Conservation (phyloP, 2,888 invertebrate species). For the Orthonychiurus folsomi region DNA sequence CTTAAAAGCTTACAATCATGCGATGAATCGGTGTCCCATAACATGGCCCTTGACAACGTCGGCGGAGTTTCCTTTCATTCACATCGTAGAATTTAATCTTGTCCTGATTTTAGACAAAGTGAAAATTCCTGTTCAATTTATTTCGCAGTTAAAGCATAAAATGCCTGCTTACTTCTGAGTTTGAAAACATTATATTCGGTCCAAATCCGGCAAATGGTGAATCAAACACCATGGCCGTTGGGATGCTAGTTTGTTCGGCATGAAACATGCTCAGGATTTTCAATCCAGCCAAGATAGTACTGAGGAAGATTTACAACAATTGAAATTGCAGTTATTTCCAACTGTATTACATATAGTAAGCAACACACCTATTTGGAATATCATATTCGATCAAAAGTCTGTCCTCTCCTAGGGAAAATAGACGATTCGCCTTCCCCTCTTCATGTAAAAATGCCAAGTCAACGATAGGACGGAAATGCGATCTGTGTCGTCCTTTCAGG, state of each 20-base stretch:
- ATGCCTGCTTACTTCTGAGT: background rate
- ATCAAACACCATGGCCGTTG: conserved; percentile 7
- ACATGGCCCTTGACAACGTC: conserved; percentile 22
- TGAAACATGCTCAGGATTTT: background rate
- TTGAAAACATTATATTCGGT: conserved; percentile 1
- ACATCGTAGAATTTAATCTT: conserved; percentile 20
- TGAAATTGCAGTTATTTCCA: conserved; percentile 9
- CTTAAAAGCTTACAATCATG: conserved; percentile 21
- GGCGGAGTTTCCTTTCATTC: conserved; percentile 13
- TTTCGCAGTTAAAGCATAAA: too few relatives aligned
- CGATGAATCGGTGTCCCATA: conserved; percentile 19
- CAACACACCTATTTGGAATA: conserved; percentile 48
- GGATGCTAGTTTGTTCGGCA: conserved; percentile 4
- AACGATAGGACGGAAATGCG: conserved; percentile 54
- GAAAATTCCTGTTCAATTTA: too few relatives aligned
- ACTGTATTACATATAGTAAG: too few relatives aligned
- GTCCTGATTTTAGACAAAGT: conserved; percentile 5
- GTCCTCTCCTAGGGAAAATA: conserved; percentile 55
- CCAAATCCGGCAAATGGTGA: background rate
- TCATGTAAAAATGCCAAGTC: conserved; percentile 51
- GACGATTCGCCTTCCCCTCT: conserved; percentile 44
- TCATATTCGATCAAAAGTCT: conserved; percentile 54
- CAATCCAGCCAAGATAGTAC: background rate
- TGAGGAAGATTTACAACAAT: conserved; percentile 5
- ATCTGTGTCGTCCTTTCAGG: conserved; percentile 54